phyloP scores from a whole-genome alignment of 1,140 invertebrate genomes.

The Frieseomelitta varia region DNA sequence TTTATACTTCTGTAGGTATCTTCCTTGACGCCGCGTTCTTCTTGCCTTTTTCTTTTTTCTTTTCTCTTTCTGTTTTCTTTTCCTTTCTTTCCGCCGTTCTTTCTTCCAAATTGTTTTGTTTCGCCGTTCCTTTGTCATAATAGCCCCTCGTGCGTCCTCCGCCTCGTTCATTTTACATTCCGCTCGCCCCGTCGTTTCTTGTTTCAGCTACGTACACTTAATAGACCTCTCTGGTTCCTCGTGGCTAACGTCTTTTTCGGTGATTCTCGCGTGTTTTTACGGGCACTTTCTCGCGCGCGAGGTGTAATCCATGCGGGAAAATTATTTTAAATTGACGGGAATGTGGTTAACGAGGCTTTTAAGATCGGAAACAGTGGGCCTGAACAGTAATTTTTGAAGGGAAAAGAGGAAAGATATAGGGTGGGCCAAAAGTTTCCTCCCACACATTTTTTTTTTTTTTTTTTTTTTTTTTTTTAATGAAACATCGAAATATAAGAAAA shows the following conservation, averaged over 20 bases:
- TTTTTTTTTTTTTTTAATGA: too few relatives aligned
- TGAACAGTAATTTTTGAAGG: background rate
- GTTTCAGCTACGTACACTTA: background rate
- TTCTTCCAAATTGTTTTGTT: background rate
- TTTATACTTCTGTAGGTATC: constrained; percentile 5
- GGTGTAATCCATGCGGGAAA: background rate
- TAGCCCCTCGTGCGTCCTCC: background rate
- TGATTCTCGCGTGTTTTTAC: background rate
- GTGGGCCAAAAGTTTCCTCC: too few relatives aligned
- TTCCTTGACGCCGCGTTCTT: background rate
- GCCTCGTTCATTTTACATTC: background rate
- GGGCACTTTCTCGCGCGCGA: background rate
- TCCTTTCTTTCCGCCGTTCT: background rate
- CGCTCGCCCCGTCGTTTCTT: background rate
- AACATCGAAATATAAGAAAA: too few relatives aligned
- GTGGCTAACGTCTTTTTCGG: too few relatives aligned
- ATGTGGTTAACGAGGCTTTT: too few relatives aligned
- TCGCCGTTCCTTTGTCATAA: background rate
- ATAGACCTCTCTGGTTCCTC: background rate
- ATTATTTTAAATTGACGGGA: background rate
- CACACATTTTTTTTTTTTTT: too few relatives aligned
- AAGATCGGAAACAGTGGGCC: background rate
- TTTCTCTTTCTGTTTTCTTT: background rate
- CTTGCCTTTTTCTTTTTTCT: background rate
- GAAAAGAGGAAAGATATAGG: too few relatives aligned